Conservation (phyloP, 2,797 vertebrate genomes). For the Parotocinclus haroldoi region DNA sequence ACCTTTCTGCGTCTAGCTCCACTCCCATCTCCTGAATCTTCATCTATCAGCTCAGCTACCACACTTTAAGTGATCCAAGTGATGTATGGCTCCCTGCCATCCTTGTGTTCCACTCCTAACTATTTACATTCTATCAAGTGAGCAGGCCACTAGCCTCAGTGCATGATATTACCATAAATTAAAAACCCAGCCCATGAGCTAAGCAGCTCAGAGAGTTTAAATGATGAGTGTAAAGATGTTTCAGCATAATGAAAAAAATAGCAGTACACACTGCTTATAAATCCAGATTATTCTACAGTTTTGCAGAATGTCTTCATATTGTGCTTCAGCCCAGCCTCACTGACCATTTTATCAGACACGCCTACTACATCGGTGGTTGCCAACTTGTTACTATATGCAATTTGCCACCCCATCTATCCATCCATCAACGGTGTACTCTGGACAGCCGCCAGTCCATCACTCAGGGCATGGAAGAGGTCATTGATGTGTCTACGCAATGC, state of each 20-base stretch:
- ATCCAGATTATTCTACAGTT: neutral
- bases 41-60: conserved; percentile 84
- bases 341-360: too few relatives aligned
- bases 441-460: neutral
- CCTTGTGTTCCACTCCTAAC: conserved; percentile 79
- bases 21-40: conserved; percentile 78
- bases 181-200: conserved; percentile 68
- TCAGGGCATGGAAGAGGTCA: too few relatives aligned
- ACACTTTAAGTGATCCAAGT: conserved; percentile 88
- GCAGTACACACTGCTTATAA: neutral
- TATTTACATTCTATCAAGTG: conserved; percentile 90
- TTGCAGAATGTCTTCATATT: neutral
- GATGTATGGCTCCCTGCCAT: conserved; percentile 87
- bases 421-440: neutral
- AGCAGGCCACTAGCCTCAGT: conserved; percentile 80
- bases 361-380: too few relatives aligned
- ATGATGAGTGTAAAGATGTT: conserved; percentile 1
- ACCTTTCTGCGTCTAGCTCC: conserved; percentile 79
- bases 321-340: too few relatives aligned
- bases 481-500: too few relatives aligned
- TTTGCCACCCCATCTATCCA: too few relatives aligned
- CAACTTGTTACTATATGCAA: too few relatives aligned
- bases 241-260: conserved; percentile 8
- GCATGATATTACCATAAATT: conserved; percentile 86
- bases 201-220: conserved; percentile 61